Evolutionary conservation across 2,113 vertebrate genomes (phyloP).

Genomic region (Melozone crissalis): DNA sequence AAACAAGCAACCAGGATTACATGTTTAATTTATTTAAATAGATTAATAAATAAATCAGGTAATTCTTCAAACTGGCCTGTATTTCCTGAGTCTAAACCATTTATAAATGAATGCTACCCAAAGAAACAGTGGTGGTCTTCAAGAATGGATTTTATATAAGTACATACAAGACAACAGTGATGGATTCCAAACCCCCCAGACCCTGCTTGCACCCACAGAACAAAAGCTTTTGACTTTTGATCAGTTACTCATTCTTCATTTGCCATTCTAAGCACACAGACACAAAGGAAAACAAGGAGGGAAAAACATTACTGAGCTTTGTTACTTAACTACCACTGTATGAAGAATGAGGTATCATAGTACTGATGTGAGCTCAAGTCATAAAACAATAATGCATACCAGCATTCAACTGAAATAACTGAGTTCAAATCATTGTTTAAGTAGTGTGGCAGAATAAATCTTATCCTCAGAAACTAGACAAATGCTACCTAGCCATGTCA

Average conservation of each 20-base stretch:
- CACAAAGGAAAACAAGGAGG: not conserved
- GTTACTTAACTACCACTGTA: not conserved
- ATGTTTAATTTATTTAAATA: not conserved
- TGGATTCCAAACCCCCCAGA: no score
- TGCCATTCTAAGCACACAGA: not conserved
- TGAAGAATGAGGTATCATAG: not conserved
- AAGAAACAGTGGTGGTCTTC: not conserved
- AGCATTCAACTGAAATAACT: not conserved
- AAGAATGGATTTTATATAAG: not conserved
- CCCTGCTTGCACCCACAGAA: no score
- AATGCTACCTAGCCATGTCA: not conserved
- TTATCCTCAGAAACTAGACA: not conserved
- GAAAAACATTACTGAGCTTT: not conserved
- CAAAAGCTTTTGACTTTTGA: no score
- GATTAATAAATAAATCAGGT: fast-evolving
- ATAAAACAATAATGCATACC: not conserved
- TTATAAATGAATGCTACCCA: not conserved
- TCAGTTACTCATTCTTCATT: no score
- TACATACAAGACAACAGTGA: no score
- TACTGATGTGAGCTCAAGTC: not conserved
- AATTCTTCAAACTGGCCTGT: not conserved
- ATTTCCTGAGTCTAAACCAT: not conserved
- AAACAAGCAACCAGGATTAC: not conserved
- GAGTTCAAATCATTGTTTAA: not conserved
- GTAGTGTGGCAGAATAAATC: not conserved